Evolutionary conservation across 2,113 vertebrate species (phyloP).

Genomic region (Candoia aspera): DNA sequence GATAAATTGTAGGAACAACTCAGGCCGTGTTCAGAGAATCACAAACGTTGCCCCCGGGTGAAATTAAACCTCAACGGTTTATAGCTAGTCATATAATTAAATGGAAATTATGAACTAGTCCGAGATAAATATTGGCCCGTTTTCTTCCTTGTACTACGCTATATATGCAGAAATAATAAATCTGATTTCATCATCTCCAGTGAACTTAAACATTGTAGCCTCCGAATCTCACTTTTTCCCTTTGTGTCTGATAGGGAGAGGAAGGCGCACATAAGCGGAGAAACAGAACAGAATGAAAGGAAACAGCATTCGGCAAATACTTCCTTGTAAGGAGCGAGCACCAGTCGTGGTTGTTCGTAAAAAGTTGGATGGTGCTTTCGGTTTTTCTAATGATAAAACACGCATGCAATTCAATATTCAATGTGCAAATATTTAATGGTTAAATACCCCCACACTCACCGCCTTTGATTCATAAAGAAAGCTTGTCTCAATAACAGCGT

Average conservation of each 20-base stretch:
- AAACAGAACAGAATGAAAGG: too few relatives aligned
- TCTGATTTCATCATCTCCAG: background rate
- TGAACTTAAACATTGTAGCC: background rate
- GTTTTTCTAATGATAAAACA: background rate
- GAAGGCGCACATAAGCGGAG: background rate
- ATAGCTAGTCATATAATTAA: background rate
- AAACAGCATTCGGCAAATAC: background rate
- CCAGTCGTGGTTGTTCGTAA: background rate
- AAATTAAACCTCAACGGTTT: background rate
- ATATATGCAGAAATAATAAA: background rate
- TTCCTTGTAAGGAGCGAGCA: background rate
- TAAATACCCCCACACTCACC: constrained; percentile 46
- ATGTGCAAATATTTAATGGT: background rate
- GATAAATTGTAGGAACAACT: background rate
- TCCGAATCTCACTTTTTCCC: background rate
- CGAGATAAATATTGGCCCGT: too few relatives aligned
- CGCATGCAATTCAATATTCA: background rate
- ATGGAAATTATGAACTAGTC: background rate
- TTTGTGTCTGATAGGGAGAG: background rate
- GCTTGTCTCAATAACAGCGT: rapidly evolving
- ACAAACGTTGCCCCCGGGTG: background rate
- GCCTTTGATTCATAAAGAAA: rapidly evolving
- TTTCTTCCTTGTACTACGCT: background rate
- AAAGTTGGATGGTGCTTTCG: background rate
- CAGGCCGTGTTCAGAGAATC: background rate